These are phyloP conservation scores for Trilocha varians DNA, from an alignment of 2,888 invertebrate species.

Conservation along the genomic window DNA sequence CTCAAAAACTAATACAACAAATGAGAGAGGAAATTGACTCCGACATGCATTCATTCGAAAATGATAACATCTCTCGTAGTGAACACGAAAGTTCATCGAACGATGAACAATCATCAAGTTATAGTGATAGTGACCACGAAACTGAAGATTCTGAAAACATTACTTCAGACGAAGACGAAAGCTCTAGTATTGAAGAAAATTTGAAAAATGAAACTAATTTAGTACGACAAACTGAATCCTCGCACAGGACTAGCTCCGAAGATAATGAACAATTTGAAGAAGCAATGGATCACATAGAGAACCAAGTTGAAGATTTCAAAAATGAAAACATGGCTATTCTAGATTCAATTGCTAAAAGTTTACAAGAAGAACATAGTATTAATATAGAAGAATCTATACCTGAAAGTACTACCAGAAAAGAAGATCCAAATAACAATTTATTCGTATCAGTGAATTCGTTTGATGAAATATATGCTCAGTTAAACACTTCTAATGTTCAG, in stretches of 20 bases:
- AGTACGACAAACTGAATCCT: slow-evolving; percentile 2
- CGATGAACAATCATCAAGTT: slow-evolving; percentile 61
- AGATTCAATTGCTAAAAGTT: slow-evolving; percentile 58
- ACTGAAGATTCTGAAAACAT: slow-evolving; percentile 40
- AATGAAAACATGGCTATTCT: slow-evolving; percentile 56
- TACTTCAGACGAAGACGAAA: slow-evolving; percentile 49
- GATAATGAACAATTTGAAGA: slow-evolving; percentile 66
- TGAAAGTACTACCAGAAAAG: slow-evolving; percentile 14
- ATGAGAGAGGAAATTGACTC: slow-evolving; percentile 78
- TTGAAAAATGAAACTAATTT: not conserved
- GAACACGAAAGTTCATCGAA: slow-evolving; percentile 51
- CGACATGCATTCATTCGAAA: slow-evolving; percentile 69
- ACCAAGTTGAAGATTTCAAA: slow-evolving; percentile 48
- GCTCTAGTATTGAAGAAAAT: slow-evolving; percentile 29
- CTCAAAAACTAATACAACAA: slow-evolving; percentile 75
- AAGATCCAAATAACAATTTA: slow-evolving; percentile 52
- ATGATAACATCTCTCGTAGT: slow-evolving; percentile 57
- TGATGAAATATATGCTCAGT: slow-evolving; percentile 61
- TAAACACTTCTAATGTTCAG: slow-evolving; percentile 21
- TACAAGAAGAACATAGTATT: slow-evolving; percentile 52
- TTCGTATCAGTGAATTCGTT: slow-evolving; percentile 49
- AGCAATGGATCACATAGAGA: slow-evolving; percentile 61
- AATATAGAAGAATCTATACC: slow-evolving; percentile 28
- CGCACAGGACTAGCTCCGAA: slow-evolving; percentile 54
- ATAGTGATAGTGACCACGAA: slow-evolving; percentile 54